phyloP scores from a whole-genome alignment of 1,140 invertebrate genomes.

The Cheumatopsyche charites region DNA sequence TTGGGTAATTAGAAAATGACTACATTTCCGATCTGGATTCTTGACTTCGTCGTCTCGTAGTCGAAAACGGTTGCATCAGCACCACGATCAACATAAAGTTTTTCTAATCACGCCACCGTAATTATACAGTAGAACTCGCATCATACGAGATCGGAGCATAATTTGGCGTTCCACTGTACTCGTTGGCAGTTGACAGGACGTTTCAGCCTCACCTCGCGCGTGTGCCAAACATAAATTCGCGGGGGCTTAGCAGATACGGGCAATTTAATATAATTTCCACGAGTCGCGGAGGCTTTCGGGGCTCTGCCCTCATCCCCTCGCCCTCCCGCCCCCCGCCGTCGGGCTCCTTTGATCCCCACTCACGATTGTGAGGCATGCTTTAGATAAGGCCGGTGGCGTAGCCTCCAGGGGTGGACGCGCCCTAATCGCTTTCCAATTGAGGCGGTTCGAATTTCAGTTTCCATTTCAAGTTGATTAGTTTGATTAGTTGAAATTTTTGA shows the following conservation, averaged over 20 bases:
- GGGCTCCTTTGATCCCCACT: constrained; percentile 48
- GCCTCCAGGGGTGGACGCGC: constrained; percentile 1
- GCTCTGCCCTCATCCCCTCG: constrained; percentile 26
- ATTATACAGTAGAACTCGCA: too few relatives aligned
- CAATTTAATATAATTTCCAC: constrained; percentile 50
- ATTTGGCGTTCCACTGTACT: not conserved
- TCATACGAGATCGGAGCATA: not conserved
- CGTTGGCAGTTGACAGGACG: constrained; percentile 23
- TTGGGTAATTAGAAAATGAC: too few relatives aligned
- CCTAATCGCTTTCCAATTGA: constrained; percentile 3
- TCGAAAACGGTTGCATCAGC: too few relatives aligned
- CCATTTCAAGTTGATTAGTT: too few relatives aligned
- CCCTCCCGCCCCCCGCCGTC: constrained; percentile 24
- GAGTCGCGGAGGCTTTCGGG: constrained; percentile 44
- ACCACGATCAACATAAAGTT: too few relatives aligned
- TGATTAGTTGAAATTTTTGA: too few relatives aligned
- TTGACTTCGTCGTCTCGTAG: too few relatives aligned
- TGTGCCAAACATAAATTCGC: constrained; percentile 42
- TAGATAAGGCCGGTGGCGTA: constrained; percentile 46
- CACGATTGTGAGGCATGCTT: constrained; percentile 49
- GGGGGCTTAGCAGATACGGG: constrained; percentile 47
- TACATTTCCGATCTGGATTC: too few relatives aligned
- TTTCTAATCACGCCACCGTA: too few relatives aligned
- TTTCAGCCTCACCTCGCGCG: constrained; percentile 30
- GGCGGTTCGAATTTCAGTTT: too few relatives aligned